phyloP scores from a whole-genome alignment of 1,140 invertebrate genomes.

The Bactericera cockerelli region DNA sequence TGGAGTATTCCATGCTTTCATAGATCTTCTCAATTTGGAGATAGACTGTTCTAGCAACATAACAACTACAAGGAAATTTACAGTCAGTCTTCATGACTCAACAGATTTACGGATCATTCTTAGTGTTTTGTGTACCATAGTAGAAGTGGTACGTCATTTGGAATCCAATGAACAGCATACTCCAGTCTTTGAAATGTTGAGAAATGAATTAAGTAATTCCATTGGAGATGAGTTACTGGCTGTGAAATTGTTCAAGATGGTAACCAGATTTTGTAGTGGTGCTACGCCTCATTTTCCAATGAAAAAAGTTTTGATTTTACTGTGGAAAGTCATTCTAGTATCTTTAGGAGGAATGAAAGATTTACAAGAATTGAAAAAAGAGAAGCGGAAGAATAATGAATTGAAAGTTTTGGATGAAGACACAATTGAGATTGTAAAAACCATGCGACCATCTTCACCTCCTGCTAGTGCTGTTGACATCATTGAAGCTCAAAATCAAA shows the following conservation, averaged over 20 bases:
- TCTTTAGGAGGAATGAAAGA: constrained; percentile 77
- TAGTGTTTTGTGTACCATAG: constrained; percentile 84
- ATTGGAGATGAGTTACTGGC: constrained; percentile 60
- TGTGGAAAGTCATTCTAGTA: constrained; percentile 89
- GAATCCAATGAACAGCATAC: background rate
- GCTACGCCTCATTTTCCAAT: constrained; percentile 91
- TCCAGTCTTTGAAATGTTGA: constrained; percentile 11
- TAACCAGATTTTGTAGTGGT: constrained; percentile 86
- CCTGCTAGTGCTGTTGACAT: constrained; percentile 84
- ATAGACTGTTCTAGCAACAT: constrained; percentile 70
- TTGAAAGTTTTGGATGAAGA: constrained; percentile 71
- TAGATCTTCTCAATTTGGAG: constrained; percentile 86
- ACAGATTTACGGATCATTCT: constrained; percentile 80
- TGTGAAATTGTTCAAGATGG: constrained; percentile 80
- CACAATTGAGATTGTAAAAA: constrained; percentile 78
- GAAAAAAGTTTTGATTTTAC: constrained; percentile 87
- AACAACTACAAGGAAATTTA: constrained; percentile 65
- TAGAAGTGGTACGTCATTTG: constrained; percentile 60
- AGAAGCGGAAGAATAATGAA: constrained; percentile 51
- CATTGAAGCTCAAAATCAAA: constrained; percentile 72
- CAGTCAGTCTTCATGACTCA: constrained; percentile 81
- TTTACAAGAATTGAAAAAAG: constrained; percentile 53
- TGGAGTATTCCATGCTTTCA: constrained; percentile 74
- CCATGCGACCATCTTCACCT: constrained; percentile 87
- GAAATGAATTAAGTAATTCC: constrained; percentile 15